Evolutionary conservation across 2,797 vertebrate genomes (phyloP), one percentile per base, ranked within the genome.

Genomic region (Pseudochromis fuscus): DNA sequence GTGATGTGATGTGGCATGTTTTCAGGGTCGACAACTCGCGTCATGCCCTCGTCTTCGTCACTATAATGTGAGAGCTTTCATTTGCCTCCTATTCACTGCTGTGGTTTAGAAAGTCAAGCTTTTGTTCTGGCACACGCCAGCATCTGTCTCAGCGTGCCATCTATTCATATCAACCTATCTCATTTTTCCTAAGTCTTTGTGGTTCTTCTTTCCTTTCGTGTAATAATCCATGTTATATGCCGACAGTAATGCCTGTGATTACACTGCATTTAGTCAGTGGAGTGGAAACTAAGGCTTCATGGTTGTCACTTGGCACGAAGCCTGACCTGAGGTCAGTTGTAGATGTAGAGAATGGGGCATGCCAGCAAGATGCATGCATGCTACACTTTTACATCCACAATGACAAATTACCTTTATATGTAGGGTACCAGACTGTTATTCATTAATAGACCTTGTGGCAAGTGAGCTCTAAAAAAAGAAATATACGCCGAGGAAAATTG

Each of bases 291-390:
- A 50, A 63, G 44, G 30, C 38, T 53, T 66, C 16, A 19, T 50
- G 21, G 16, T 64, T 25, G 44, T 19, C 4, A 10, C 11, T 72
- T 65, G 35, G 35, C 31, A 37, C 15, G 21, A 46, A 52, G 42
- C 70, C 53, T 70, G 72, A 81, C 19, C 59, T 63, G 25, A 75
- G 67, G 51, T 83, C 48, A 49, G 27, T 46, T 49, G 42, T 57
- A 58, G 21, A n/a, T 51, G 57, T 42, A 18, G 4, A n/a, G 4
- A 13, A 35, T 13, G 33, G 11, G 11, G 11, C 33, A 35, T n/a
- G n/a, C n/a, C 31, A 73, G 30, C 25, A 24, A 55, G 37, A 66
- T 23, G 18, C 53, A 30, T 11, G 7, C 10, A 30, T 0, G 10
- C 64, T 51, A 25, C 8, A 40, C 31, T 31, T 21, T 50, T 18